phyloP scores from a whole-genome alignment of 2,797 vertebrate species.

The Spheniscus humboldti region DNA sequence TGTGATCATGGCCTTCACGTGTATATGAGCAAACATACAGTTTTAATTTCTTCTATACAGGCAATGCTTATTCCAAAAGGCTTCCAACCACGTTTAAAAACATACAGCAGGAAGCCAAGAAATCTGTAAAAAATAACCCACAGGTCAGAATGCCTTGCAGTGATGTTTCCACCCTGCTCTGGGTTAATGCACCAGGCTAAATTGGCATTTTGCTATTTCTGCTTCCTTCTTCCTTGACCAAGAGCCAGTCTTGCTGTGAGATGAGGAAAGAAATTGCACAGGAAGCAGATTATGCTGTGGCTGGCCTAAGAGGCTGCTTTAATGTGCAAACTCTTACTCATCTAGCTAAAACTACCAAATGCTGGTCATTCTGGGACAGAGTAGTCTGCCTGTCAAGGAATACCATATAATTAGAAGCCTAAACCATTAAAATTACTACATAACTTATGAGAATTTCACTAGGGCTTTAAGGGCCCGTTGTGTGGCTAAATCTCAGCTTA shows the following conservation, averaged over 20 bases:
- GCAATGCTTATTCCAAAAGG: neutral
- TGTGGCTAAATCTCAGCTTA: neutral
- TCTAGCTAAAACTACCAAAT: neutral
- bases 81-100: neutral
- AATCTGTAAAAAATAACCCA: neutral
- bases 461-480: neutral
- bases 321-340: neutral
- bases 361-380: neutral
- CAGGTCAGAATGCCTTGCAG: neutral
- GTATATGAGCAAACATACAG: neutral
- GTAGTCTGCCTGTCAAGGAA: neutral
- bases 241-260: neutral
- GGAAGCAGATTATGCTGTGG: neutral
- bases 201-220: neutral
- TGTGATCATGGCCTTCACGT: neutral
- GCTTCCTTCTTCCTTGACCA: neutral
- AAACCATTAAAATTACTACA: neutral
- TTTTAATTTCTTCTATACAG: neutral
- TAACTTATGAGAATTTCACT: neutral
- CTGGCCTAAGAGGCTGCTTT: neutral
- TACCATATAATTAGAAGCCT: neutral
- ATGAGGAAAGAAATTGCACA: neutral
- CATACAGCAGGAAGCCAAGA: neutral
- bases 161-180: neutral
- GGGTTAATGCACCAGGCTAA: neutral